These are phyloP conservation scores for Sisyra terminalis DNA, from an alignment of 2,888 invertebrate genomes.

Conservation along the genomic window DNA sequence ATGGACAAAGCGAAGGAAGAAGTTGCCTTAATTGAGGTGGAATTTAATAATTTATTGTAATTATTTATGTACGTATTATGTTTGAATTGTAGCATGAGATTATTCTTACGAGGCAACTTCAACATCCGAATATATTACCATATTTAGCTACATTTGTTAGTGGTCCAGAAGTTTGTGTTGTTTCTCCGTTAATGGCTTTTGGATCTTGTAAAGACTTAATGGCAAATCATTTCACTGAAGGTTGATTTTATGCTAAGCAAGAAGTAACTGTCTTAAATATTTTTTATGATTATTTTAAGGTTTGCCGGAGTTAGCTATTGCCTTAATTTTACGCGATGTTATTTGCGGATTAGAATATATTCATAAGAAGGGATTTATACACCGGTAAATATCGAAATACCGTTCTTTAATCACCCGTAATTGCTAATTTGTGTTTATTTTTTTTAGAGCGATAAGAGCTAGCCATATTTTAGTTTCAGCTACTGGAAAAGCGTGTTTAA, in stretches of 20 bases:
- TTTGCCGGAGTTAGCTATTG: conserved; percentile 65
- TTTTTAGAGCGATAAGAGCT: conserved; percentile 57
- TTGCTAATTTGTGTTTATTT: conserved; percentile 6
- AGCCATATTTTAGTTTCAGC: conserved; percentile 69
- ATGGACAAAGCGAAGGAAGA: conserved; percentile 53
- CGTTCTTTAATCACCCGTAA: neutral
- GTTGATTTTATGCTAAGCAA: conserved; percentile 13
- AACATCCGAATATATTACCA: conserved; percentile 62
- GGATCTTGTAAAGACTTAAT: conserved; percentile 72
- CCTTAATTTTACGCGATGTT: conserved; percentile 62
- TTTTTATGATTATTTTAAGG: conserved; percentile 28
- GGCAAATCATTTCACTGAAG: conserved; percentile 50
- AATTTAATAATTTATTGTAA: neutral
- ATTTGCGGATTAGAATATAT: conserved; percentile 68
- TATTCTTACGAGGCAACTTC: conserved; percentile 54
- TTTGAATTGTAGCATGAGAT: conserved; percentile 54
- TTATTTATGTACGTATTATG: neutral
- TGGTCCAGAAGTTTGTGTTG: conserved; percentile 59
- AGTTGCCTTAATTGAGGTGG: conserved; percentile 37
- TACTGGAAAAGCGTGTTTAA: conserved; percentile 51
- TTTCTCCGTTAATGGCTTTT: conserved; percentile 70
- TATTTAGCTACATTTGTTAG: conserved; percentile 62
- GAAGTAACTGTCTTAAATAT: conserved; percentile 2
- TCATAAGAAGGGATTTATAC: conserved; percentile 69
- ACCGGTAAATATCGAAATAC: conserved; percentile 38